Percentiles rank a stretch among this genome's conserved stretches.
Conservation (phyloP, 2,888 invertebrate species). For the Oscheius sp. region DNA sequence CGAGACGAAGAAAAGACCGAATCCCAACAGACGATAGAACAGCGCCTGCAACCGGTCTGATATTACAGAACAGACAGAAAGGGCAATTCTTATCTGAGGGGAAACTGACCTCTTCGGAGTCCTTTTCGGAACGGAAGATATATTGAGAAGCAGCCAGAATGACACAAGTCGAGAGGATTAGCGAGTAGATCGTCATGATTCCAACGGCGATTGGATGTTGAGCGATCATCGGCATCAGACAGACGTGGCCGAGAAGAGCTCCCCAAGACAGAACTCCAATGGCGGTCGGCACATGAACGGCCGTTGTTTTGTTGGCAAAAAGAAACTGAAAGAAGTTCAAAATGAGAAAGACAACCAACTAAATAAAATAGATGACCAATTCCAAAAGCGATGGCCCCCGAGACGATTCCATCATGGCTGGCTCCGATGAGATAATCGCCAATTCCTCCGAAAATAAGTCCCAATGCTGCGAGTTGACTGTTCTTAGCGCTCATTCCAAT, state of each 20-base stretch:
- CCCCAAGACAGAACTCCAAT: conserved; percentile 41
- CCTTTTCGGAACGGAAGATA: conserved; percentile 39
- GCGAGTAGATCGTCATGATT: conserved; percentile 47
- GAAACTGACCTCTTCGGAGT: conserved; percentile 34
- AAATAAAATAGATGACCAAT: conserved; percentile 60
- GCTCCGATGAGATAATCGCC: conserved; percentile 62
- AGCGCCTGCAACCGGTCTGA: conserved; percentile 21
- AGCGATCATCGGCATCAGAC: conserved; percentile 33
- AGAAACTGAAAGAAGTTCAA: conserved; percentile 36
- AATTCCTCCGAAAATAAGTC: conserved; percentile 43
- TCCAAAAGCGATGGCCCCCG: conserved; percentile 58
- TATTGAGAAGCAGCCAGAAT: conserved; percentile 50
- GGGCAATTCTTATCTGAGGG: too few species aligned
- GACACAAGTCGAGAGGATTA: conserved; percentile 47
- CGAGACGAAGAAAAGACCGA: conserved; percentile 56
- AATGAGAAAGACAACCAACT: conserved; percentile 42
- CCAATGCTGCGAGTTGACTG: conserved; percentile 32
- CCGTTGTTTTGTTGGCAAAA: conserved; percentile 30
- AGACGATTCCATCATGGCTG: conserved; percentile 51
- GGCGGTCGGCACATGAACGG: conserved; percentile 34
- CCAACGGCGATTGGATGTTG: conserved; percentile 35
- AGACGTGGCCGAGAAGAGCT: conserved; percentile 43
- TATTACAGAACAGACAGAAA: too few species aligned
- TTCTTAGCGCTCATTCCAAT: conserved; percentile 39
- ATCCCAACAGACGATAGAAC: conserved; percentile 29